Evolutionary conservation across 2,797 vertebrate species (phyloP).

Genomic region (Peromyscus nudipes): DNA sequence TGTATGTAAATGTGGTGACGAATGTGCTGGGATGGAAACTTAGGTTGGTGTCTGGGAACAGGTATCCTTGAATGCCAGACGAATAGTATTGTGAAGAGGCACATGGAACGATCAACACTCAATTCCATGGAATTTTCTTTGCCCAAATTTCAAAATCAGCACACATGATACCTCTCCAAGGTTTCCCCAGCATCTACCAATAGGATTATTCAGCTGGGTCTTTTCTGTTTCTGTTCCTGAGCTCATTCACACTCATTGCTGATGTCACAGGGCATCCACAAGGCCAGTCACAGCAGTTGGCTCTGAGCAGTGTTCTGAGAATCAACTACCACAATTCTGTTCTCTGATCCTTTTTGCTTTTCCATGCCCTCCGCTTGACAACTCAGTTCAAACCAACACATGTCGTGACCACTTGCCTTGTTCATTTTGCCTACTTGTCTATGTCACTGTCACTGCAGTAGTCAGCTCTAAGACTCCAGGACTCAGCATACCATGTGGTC

Average conservation of each 20-base stretch:
- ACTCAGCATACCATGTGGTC: background rate
- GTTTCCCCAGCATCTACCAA: background rate
- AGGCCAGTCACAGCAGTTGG: fast-evolving
- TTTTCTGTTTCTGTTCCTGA: background rate
- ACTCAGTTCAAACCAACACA: background rate
- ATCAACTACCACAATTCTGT: background rate
- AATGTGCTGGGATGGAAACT: background rate
- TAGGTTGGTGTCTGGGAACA: background rate
- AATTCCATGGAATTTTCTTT: background rate
- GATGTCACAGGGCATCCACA: background rate
- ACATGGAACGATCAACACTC: background rate
- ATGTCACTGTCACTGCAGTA: background rate
- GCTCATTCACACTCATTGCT: background rate
- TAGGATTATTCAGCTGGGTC: background rate
- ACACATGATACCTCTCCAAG: background rate
- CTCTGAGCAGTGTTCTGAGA: background rate
- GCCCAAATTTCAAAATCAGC: background rate
- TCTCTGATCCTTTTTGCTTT: background rate
- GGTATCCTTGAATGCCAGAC: background rate
- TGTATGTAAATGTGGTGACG: no score
- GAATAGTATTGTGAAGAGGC: background rate
- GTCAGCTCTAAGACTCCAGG: constrained; percentile 1
- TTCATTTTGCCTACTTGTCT: background rate
- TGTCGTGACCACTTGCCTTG: background rate
- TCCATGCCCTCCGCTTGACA: background rate